Conservation (phyloP, 2,888 invertebrate species). For the Priocnemis perturbator region DNA sequence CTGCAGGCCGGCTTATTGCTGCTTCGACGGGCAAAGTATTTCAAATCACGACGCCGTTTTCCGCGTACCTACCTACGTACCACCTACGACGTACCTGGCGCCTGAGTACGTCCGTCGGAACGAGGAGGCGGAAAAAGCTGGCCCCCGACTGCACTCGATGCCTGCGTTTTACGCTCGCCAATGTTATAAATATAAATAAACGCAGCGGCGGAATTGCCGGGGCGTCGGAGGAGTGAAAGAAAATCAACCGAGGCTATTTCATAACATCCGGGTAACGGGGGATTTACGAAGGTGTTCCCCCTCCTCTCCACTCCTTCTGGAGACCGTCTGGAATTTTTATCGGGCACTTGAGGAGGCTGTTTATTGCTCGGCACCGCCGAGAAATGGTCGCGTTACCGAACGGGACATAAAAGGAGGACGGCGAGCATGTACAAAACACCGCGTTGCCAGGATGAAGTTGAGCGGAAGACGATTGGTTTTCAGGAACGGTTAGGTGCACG, state of each 20-base stretch:
- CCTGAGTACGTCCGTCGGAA: background rate
- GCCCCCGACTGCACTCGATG: too few species aligned
- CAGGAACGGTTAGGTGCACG: background rate
- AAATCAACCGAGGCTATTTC: constrained; percentile 4
- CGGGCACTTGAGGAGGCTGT: constrained; percentile 48
- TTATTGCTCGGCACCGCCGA: constrained; percentile 47
- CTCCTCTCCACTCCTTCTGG: background rate
- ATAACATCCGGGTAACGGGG: constrained; percentile 14
- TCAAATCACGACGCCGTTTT: constrained; percentile 1
- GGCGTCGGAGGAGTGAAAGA: background rate
- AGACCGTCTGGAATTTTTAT: constrained; percentile 49
- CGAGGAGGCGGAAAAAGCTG: background rate
- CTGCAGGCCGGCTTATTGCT: constrained; percentile 19
- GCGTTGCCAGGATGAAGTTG: constrained; percentile 28
- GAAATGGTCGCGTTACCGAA: constrained; percentile 42
- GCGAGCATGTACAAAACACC: constrained; percentile 47
- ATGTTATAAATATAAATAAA: background rate
- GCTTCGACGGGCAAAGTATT: constrained; percentile 19
- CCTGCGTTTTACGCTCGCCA: background rate
- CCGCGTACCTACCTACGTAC: background rate
- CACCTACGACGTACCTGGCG: too few species aligned
- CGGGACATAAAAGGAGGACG: constrained; percentile 47
- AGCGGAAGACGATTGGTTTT: constrained; percentile 18
- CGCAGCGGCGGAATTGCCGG: background rate
- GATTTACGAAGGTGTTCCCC: constrained; percentile 17